These are phyloP conservation scores for Cotesia glomerata DNA, from an alignment of 1,140 invertebrate species.

Conservation along the genomic window DNA sequence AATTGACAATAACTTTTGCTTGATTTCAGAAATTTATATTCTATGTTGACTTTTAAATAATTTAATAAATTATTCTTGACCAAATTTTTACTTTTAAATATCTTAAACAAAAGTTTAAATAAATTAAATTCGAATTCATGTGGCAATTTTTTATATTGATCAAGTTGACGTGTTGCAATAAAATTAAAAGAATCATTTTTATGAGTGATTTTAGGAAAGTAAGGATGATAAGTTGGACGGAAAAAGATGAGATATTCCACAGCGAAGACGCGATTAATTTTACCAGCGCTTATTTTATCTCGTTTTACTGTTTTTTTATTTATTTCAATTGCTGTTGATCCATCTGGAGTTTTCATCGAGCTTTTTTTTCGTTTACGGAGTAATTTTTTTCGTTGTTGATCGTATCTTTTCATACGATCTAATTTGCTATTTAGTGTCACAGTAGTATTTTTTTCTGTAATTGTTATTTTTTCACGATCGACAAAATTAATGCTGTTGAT, in stretches of 20 bases:
- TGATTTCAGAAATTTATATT: conserved; percentile 34
- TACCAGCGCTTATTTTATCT: neutral
- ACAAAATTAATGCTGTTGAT: conserved; percentile 16
- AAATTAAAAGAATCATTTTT: neutral
- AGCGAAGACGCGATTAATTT: conserved; percentile 16
- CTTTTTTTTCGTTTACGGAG: conserved; percentile 1
- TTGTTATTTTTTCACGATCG: neutral
- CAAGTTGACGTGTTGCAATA: neutral
- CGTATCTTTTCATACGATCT: conserved; percentile 35
- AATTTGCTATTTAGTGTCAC: conserved; percentile 25
- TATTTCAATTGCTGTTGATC: neutral
- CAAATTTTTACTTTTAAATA: too few species aligned
- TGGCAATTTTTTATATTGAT: neutral
- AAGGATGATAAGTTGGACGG: neutral
- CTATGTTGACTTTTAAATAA: conserved; percentile 4
- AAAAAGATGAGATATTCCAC: conserved; percentile 21
- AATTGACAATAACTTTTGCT: conserved; percentile 45
- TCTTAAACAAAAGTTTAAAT: neutral
- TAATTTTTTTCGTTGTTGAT: conserved; percentile 26
- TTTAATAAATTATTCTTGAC: neutral
- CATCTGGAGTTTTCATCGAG: conserved; percentile 10
- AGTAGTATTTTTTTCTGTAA: too few species aligned
- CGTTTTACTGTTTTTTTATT: neutral
- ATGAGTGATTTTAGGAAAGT: neutral
- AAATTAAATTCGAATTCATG: neutral